Evolutionary conservation across 2,113 vertebrate genomes (phyloP), one percentile per base, ranked within the genome.

Genomic region (Neogale vison): DNA sequence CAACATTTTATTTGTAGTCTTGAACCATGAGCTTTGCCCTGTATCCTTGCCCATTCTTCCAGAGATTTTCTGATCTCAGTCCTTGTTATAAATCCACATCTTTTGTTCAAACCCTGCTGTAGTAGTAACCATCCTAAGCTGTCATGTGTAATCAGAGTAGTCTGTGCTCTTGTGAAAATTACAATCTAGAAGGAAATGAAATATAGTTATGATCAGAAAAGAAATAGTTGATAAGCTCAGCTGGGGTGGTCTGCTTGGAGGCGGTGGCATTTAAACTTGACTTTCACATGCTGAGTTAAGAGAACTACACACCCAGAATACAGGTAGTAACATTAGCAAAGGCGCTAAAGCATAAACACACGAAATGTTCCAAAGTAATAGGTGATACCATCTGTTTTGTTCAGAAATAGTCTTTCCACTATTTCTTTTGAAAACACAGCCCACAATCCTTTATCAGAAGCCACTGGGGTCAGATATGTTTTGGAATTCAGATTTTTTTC

Each of bases 401-500:
- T 92, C 80, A 92, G 69, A 93, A 76, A n/a, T 10, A 59, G 45
- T 74, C 67, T 95, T 77, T 47, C 42, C 3, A 47, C 42, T 47
- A 77, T 77, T 77, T 77, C 14, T 45, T 90, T 93, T 47, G 6
- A 92, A 74, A 96, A 29, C 8, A 81, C 7, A 65, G 10, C 34
- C 36, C 29, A 29, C 81, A 95, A 31, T 92, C 20, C 59, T 88
- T 93, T 82, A 77, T 20, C 7, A 12, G 39, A 95, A 94, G 84
- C 36, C 4, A 69, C 79, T 88, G 50, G 34, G 11, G 67, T 76
- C 18, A 96, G 50, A 45, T 81, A 52, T 24, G 34, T 59, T 96
- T 96, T 94, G 39, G 26, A 88, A 96, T 65, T 94, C 34, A 34
- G 34, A 90, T 72, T 21, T 82, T 76, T 21, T 82, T 76, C 76